Evolutionary conservation across 2,888 invertebrate species (phyloP).

Genomic region (Strigamia crassipes): DNA sequence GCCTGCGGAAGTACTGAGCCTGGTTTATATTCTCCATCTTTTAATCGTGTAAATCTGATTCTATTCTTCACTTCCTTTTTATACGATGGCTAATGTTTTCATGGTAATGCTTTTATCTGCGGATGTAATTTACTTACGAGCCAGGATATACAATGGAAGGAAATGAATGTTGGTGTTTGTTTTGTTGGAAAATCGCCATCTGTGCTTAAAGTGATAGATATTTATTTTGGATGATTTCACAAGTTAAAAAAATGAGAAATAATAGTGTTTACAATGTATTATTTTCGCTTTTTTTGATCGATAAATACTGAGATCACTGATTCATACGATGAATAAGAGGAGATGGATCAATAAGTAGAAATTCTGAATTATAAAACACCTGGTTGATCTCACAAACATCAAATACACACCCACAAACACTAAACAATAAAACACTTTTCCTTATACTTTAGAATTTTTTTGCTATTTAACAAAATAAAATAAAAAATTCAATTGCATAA

Average conservation of each 20-base stretch:
- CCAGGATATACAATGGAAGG: conserved; percentile 24
- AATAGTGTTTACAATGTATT: no score
- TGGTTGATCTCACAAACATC: not conserved
- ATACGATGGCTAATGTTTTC: conserved; percentile 6
- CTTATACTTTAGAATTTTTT: not conserved
- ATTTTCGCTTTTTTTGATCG: not conserved
- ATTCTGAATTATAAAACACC: not conserved
- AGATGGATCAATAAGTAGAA: not conserved
- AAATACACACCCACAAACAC: not conserved
- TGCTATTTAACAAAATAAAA: not conserved
- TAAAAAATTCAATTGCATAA: not conserved
- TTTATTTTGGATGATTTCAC: not conserved
- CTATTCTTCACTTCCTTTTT: conserved; percentile 35
- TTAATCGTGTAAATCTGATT: conserved; percentile 29
- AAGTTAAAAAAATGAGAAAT: no score
- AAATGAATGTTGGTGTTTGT: conserved; percentile 30
- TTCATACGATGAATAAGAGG: not conserved
- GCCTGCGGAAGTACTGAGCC: conserved; percentile 28
- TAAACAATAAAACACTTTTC: not conserved
- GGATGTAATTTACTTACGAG: conserved; percentile 32
- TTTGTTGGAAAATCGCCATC: not conserved
- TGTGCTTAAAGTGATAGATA: not conserved
- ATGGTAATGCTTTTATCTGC: conserved; percentile 32
- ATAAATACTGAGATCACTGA: not conserved
- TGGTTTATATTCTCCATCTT: conserved; percentile 1